Base-by-base conservation (phyloP, 1,140 invertebrate species). In the Paraescarpia echinospica region DNA sequence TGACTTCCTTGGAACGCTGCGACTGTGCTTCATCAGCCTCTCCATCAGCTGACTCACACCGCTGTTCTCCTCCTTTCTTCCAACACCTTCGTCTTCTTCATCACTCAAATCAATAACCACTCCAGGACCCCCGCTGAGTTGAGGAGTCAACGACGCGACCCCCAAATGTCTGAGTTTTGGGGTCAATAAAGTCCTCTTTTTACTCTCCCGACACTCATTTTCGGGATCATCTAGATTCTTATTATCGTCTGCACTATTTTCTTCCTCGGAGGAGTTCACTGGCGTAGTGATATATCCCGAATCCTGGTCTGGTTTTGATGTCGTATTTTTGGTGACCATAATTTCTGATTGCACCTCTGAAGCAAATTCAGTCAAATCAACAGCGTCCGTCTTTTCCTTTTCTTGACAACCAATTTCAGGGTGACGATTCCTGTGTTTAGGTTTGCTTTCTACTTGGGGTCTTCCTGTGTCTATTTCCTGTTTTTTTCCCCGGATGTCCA, bases 11-110 rank as follows among this genome's bases (percentile, higher is more conserved):
- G 92, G 91, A 90, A 91, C 91, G 41, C 89, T 94, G 93, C 94
- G 22, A 34, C 94, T 33, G 93, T 94, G 94, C 41, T 94, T 88
- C 33, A 94, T 34, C 35, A 94, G 35, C 41, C 93, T 35, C 6
- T 93, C 92, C 93, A 95, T 93, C 33, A 95, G 88, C 51, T 94
- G 91, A 33, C 92, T 91, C 33, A 94, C 51, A 31, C 93, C 94
- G 92, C 35, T 41, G 89, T 90, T 14, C 88, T 89, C 89, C n/a
- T 51, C 34, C 34, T 77, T 35, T 35, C 93, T 92, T 27, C n/a
- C 27, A 77, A n/a, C 22, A 89, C 35, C 92, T 41, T 41, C 41
- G 33, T 90, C 77, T 90, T 77, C 33, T 41, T 92, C 92, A 34
- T 92, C 92, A 92, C 90, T 89, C 31, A 92, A 33, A 33, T 92